A percentile compares a stretch with the other conserved stretches of the same genome.
These are phyloP conservation scores for Takifugu flavidus DNA, from an alignment of 2,113 vertebrate species.

Conservation along the genomic window DNA sequence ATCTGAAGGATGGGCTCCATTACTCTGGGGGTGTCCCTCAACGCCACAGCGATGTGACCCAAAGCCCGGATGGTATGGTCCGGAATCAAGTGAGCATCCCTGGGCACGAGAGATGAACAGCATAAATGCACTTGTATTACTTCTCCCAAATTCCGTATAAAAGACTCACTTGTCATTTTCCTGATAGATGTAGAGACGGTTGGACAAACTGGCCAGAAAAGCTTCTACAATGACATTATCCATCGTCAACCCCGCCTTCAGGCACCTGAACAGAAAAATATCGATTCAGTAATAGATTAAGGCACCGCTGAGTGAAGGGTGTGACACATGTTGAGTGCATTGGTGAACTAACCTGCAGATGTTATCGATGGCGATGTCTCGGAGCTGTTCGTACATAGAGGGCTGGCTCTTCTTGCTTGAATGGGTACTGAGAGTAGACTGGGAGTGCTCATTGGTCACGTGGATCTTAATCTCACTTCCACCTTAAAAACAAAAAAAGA, in stretches of 20 bases:
- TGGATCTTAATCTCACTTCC: slow-evolving; percentile 94
- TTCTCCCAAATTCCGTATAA: background rate
- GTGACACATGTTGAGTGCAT: background rate
- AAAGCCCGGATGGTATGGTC: slow-evolving; percentile 96
- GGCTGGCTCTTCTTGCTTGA: slow-evolving; percentile 85
- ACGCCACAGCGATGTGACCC: slow-evolving; percentile 93
- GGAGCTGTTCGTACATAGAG: slow-evolving; percentile 97
- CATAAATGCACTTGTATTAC: background rate
- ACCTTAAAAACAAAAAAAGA: slow-evolving; percentile 49
- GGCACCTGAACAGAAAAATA: slow-evolving; percentile 74
- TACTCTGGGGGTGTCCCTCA: slow-evolving; percentile 91
- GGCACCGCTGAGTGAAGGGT: background rate
- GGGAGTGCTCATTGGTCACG: slow-evolving; percentile 92
- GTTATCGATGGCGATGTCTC: slow-evolving; percentile 98
- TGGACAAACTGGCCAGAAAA: slow-evolving; percentile 95
- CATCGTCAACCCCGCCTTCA: slow-evolving; percentile 91
- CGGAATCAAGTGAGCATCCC: slow-evolving; percentile 94
- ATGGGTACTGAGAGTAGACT: slow-evolving; percentile 85
- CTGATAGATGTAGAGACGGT: slow-evolving; percentile 97
- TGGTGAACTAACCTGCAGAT: slow-evolving; percentile 86
- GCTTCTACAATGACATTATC: slow-evolving; percentile 94
- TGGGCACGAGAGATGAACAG: background rate
- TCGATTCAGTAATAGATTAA: background rate
- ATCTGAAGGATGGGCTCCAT: slow-evolving; percentile 99
- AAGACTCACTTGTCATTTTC: slow-evolving; percentile 92